Percentiles rank a stretch among this genome's conserved stretches.
phyloP scores from a whole-genome alignment of 1,140 invertebrate genomes.

The Neuroterus valhalla region DNA sequence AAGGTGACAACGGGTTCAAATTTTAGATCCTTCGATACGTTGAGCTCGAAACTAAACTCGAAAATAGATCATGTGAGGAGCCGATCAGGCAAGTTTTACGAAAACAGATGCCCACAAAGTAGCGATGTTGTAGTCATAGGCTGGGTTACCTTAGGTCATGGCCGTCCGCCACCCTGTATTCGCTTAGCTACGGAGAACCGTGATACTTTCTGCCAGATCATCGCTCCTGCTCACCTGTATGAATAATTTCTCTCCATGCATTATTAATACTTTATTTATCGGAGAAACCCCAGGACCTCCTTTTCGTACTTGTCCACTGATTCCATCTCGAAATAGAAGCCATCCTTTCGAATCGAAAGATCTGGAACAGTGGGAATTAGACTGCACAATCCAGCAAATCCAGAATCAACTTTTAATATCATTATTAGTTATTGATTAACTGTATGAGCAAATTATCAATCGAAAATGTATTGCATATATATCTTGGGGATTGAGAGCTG shows the following conservation, averaged over 20 bases:
- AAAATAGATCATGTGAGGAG: constrained; percentile 1
- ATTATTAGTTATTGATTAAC: no score
- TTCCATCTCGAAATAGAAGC: not conserved
- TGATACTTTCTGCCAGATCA: constrained; percentile 29
- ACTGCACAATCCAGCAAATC: no score
- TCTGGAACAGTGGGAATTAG: no score
- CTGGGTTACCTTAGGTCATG: constrained; percentile 25
- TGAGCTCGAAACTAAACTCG: not conserved
- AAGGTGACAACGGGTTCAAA: not conserved
- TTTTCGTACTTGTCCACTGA: not conserved
- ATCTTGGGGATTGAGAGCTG: no score
- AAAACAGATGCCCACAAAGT: constrained; percentile 1
- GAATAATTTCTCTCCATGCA: constrained; percentile 28
- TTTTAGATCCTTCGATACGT: not conserved
- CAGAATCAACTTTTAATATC: no score
- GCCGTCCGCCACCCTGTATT: constrained; percentile 4
- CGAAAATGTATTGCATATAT: no score
- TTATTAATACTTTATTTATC: constrained; percentile 30
- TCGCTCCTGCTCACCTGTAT: constrained; percentile 22
- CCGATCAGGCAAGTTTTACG: constrained; percentile 7
- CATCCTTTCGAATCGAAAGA: not conserved
- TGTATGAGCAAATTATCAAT: no score
- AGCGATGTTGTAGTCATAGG: constrained; percentile 16
- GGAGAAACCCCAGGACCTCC: not conserved
- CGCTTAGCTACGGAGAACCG: constrained; percentile 9